A percentile compares a stretch with the other conserved stretches of the same genome.
Conservation (phyloP, 2,888 invertebrate species). For the Drosophila paracracens region DNA sequence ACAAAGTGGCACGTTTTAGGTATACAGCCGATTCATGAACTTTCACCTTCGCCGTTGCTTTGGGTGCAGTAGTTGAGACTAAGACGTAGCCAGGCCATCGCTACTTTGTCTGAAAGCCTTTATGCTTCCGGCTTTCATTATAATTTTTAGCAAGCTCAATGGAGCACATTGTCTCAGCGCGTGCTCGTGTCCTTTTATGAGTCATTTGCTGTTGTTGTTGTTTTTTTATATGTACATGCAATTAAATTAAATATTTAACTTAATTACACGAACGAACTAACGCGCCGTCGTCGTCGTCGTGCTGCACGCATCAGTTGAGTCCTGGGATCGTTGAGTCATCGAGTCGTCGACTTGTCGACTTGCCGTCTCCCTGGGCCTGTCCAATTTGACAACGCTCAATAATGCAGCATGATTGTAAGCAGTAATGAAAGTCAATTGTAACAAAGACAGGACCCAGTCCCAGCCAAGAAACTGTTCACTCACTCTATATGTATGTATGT, state of each 20-base stretch:
- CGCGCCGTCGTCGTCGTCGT: conserved; percentile 45
- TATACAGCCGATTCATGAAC: conserved; percentile 18
- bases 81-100: conserved; percentile 16
- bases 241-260: conserved; percentile 83
- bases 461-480: conserved; percentile 18
- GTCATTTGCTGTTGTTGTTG: conserved; percentile 45
- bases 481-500: background rate
- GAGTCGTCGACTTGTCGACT: conserved; percentile 21
- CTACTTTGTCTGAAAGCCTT: conserved; percentile 39
- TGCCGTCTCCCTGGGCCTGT: conserved; percentile 57
- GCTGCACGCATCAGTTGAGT: conserved; percentile 47
- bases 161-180: conserved; percentile 65
- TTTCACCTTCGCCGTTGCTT: conserved; percentile 21
- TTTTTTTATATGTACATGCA: conserved; percentile 63
- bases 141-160: conserved; percentile 64
- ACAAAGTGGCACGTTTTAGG: conserved; percentile 33
- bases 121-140: conserved; percentile 63
- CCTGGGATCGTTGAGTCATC: conserved; percentile 41
- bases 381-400: conserved; percentile 79
- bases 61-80: conserved; percentile 17
- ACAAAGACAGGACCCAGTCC: conserved; percentile 19
- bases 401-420: conserved; percentile 78
- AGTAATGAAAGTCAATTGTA: conserved; percentile 79
- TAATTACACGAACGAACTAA: conserved; percentile 79
- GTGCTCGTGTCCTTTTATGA: conserved; percentile 64